Evolutionary conservation across 2,797 vertebrate species (phyloP), one percentile per base, ranked within the genome.

Genomic region (Cyclura pinguis): DNA sequence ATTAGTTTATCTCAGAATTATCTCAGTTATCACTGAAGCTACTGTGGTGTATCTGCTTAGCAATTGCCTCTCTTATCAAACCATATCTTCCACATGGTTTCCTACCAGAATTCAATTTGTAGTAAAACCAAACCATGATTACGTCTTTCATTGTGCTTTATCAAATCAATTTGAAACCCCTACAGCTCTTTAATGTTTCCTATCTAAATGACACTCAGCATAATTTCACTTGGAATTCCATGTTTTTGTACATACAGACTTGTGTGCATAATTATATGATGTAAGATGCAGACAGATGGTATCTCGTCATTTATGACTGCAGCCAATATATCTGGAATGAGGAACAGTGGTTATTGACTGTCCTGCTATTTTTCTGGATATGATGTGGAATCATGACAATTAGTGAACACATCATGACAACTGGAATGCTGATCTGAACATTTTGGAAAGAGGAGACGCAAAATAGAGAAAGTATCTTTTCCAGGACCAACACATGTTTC

Each of bases 51-150:
- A 16, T 87, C 32, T 55, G 69, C 29, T 78, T 38, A 35, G 42
- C 82, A 81, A 42, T 85, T 80, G 64, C 78, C 74, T 29, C 27
- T 35, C 35, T 84, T 91, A 91, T 91, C 73, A n/a, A 29, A 9
- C 38, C 1, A 14, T 20, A 77, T 83, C 59, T 42, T 14, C 78
- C 35, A 14, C n/a, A 47, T 77, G 59, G 47, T 83, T 86, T 82
- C 57, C 83, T 76, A 67, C 16, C 67, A 9, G 77, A 74, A 35
- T 69, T 76, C 59, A 83, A 42, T 91, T 76, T 76, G 35, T 47
- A 76, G 47, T 50, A 57, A 85, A 88, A 86, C 2, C 27, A 47
- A 77, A 29, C 7, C 6, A 47, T 62, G 35, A 24, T 57, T n/a
- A 77, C 13, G n/a, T 47, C 29, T 78, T 59, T 57, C 81, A 29